Evolutionary conservation across 1,140 invertebrate species (phyloP).

Genomic region (Lethrus apterus): DNA sequence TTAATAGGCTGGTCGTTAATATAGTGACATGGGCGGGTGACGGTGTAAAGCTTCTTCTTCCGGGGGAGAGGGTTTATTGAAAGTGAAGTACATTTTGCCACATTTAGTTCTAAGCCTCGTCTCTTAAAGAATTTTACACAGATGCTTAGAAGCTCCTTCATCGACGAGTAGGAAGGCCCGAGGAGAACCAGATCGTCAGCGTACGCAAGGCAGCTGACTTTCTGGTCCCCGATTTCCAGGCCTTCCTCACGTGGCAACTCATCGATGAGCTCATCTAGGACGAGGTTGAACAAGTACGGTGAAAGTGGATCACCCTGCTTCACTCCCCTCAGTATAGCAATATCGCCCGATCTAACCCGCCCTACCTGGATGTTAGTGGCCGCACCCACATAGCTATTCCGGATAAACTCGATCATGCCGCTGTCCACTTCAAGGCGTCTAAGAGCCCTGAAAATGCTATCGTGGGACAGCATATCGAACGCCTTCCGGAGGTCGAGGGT

Average conservation of each 20-base stretch:
- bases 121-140: no score
- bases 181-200: background rate
- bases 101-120: no score
- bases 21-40: background rate
- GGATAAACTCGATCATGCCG: slow-evolving; percentile 21
- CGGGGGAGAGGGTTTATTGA: no score
- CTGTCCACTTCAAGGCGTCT: slow-evolving; percentile 21
- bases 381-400: slow-evolving; percentile 20
- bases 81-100: no score
- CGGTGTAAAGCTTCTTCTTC: background rate
- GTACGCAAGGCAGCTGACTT: background rate
- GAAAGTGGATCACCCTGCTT: slow-evolving; percentile 46
- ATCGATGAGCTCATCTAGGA: slow-evolving; percentile 39
- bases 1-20: background rate
- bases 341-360: slow-evolving; percentile 24
- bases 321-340: slow-evolving; percentile 34
- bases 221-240: background rate
- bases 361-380: slow-evolving; percentile 9
- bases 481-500: slow-evolving; percentile 34
- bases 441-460: slow-evolving; percentile 23
- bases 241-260: slow-evolving; percentile 1
- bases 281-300: slow-evolving; percentile 44
- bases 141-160: no score
- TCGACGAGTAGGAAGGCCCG: no score
- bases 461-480: slow-evolving; percentile 35